Conservation (phyloP, 2,113 vertebrate species). For the Peromyscus californicus region DNA sequence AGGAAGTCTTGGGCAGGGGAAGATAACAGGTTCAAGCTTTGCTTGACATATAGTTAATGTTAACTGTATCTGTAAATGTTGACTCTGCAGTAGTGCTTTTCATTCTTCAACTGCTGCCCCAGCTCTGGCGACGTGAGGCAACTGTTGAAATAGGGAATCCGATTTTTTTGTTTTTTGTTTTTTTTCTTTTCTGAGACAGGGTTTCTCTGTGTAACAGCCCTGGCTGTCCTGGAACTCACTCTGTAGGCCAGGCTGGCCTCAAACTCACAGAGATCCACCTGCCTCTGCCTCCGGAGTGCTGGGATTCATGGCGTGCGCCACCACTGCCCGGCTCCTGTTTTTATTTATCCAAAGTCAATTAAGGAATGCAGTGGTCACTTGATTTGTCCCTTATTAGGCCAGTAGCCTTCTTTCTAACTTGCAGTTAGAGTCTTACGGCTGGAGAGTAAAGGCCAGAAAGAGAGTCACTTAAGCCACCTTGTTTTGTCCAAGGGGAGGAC, state of each 20-base stretch:
- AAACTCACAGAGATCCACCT: no score
- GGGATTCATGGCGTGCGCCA: no score
- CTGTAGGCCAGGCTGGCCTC: no score
- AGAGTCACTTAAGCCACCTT: constrained; percentile 60
- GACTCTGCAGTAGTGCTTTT: constrained; percentile 68
- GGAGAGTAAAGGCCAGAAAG: constrained; percentile 27
- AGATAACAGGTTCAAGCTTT: constrained; percentile 56
- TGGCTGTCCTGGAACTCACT: no score
- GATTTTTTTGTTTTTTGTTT: neutral
- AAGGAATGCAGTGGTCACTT: constrained; percentile 71
- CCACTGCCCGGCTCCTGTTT: neutral
- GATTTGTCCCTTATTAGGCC: constrained; percentile 69
- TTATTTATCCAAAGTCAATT: constrained; percentile 72
- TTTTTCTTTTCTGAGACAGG: no score
- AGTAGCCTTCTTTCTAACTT: constrained; percentile 60
- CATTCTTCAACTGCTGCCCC: constrained; percentile 57
- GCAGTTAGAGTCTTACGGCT: constrained; percentile 17
- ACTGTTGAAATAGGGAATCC: constrained; percentile 72
- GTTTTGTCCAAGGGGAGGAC: constrained; percentile 61
- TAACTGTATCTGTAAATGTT: constrained; percentile 71
- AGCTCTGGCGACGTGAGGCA: constrained; percentile 59
- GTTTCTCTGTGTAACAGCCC: no score
- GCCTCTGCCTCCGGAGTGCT: no score
- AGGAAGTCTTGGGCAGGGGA: constrained; percentile 16
- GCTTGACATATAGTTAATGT: constrained; percentile 70